Conservation (phyloP, 2,888 invertebrate genomes). For the Eudemis profundana region DNA sequence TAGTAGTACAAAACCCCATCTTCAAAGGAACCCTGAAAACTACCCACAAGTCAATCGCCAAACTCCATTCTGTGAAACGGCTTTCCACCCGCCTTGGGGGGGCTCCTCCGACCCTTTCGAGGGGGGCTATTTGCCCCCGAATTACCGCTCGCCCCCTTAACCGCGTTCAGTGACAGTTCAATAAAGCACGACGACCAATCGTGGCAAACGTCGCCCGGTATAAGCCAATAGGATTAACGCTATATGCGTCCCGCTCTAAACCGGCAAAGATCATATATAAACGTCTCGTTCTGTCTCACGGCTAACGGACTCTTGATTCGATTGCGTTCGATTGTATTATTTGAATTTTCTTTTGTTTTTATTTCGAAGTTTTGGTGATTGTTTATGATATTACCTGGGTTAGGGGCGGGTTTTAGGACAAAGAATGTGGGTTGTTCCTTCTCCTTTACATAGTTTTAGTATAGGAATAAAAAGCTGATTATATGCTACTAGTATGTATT, state of each 20-base stretch:
- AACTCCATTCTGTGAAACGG: constrained; percentile 78
- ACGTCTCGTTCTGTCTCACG: constrained; percentile 67
- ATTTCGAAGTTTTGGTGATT: constrained; percentile 63
- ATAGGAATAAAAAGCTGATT: neutral
- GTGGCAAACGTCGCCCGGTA: constrained; percentile 83
- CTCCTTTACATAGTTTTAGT: neutral
- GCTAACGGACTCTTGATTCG: constrained; percentile 81
- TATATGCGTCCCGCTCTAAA: constrained; percentile 63
- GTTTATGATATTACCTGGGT: constrained; percentile 49
- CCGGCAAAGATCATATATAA: constrained; percentile 46
- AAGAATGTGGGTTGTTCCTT: neutral
- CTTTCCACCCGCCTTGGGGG: constrained; percentile 59
- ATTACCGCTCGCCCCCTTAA: constrained; percentile 81
- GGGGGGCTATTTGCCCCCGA: constrained; percentile 73
- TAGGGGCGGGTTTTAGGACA: constrained; percentile 31
- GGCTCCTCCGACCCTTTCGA: constrained; percentile 55
- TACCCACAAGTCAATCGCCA: constrained; percentile 85
- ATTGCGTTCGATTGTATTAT: constrained; percentile 82
- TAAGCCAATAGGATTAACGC: constrained; percentile 85
- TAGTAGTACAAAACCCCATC: constrained; percentile 52
- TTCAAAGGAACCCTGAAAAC: constrained; percentile 78
- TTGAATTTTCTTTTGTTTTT: constrained; percentile 79
- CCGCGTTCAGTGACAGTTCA: constrained; percentile 84
- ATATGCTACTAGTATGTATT: neutral
- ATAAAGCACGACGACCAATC: constrained; percentile 84